Evolutionary conservation across 2,113 vertebrate species (phyloP).

Genomic region (Herpailurus yagouaroundi): DNA sequence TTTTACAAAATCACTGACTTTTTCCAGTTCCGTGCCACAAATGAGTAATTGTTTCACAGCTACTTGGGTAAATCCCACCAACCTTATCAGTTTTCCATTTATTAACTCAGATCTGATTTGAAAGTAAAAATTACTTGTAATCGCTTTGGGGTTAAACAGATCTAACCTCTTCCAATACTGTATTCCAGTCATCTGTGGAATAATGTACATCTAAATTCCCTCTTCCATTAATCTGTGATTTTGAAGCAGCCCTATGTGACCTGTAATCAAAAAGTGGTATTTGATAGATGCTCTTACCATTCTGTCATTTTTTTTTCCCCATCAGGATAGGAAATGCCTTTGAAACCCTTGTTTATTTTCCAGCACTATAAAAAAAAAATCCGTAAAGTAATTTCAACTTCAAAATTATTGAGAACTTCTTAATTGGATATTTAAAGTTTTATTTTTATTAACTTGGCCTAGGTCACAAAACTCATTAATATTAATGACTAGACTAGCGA

Average conservation of each 20-base stretch:
- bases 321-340: conserved; percentile 36
- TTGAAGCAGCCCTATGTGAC: conserved; percentile 42
- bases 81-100: conserved; percentile 34
- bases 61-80: not conserved
- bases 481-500: conserved; percentile 27
- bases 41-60: conserved; percentile 5
- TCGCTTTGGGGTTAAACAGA: not conserved
- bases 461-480: conserved; percentile 70
- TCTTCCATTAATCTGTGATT: conserved; percentile 36
- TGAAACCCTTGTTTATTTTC: conserved; percentile 58
- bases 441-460: conserved; percentile 61
- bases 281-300: conserved; percentile 3
- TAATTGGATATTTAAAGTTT: conserved; percentile 64
- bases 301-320: conserved; percentile 34
- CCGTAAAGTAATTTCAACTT: conserved; percentile 19
- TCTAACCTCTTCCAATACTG: conserved; percentile 13
- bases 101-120: conserved; percentile 36
- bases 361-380: not conserved
- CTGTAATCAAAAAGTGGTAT: conserved; percentile 47
- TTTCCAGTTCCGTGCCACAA: not conserved
- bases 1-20: not conserved
- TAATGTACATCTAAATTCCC: conserved; percentile 43
- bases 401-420: conserved; percentile 57
- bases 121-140: conserved; percentile 47
- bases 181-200: conserved; percentile 10